Conservation (phyloP, 2,797 vertebrate genomes). For the Microctenopoma lineatum region DNA sequence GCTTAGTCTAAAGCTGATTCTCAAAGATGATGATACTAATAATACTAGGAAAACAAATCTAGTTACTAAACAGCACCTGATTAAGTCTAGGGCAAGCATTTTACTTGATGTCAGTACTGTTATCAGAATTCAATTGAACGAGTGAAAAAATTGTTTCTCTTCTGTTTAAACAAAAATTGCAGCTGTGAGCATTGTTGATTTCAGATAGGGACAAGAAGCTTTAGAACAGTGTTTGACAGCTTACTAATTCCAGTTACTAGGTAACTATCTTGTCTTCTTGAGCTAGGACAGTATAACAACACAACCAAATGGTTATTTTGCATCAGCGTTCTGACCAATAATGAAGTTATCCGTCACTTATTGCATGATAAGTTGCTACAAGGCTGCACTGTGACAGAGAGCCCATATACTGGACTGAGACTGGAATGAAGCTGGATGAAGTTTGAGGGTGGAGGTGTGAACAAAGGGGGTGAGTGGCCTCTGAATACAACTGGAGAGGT, state of each 20-base stretch:
- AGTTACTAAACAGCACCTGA: background rate
- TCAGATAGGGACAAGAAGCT: background rate
- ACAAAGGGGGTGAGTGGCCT: constrained; percentile 66
- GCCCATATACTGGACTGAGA: constrained; percentile 43
- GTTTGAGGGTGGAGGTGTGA: constrained; percentile 55
- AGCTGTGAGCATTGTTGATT: background rate
- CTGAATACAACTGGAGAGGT: constrained; percentile 74
- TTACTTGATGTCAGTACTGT: background rate
- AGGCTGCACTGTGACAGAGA: constrained; percentile 44
- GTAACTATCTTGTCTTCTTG: background rate
- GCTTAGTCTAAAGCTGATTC: background rate
- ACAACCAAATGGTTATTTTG: background rate
- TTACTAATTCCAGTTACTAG: background rate
- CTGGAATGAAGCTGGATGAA: constrained; percentile 73
- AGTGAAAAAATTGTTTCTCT: background rate
- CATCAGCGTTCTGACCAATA: background rate
- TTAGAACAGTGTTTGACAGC: background rate
- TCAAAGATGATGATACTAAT: background rate
- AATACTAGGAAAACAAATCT: background rate
- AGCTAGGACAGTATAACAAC: background rate
- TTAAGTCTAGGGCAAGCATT: background rate
- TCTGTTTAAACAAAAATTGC: background rate
- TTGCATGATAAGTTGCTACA: constrained; percentile 71
- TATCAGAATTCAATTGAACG: background rate
- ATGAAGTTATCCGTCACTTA: constrained; percentile 43